A percentile compares a stretch with the other conserved stretches of the same genome.
phyloP scores from a whole-genome alignment of 2,888 invertebrate genomes.

The Pollenia labialis region DNA sequence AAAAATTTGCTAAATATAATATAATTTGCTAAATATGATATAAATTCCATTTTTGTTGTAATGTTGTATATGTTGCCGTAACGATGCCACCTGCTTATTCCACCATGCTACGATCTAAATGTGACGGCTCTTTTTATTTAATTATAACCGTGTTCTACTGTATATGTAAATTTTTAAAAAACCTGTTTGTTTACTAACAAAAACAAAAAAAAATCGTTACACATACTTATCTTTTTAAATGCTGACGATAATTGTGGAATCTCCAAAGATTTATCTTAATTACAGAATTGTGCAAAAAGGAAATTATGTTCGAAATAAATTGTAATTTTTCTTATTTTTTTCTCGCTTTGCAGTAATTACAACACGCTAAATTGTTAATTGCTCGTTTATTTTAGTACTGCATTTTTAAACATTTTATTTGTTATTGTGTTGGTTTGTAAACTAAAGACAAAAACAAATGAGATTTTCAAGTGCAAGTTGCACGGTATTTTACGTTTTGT shows the following conservation, averaged over 20 bases:
- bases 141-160: too few relatives aligned
- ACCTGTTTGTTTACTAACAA: neutral
- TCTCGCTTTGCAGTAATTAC: conserved; percentile 1
- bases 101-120: too few relatives aligned
- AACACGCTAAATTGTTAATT: neutral
- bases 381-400: conserved; percentile 20
- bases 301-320: conserved; percentile 27
- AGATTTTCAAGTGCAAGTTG: conserved; percentile 63
- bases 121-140: too few relatives aligned
- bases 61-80: too few relatives aligned
- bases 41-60: too few relatives aligned
- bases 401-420: conserved; percentile 25
- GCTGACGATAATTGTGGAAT: neutral
- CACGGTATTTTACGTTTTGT: conserved; percentile 45
- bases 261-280: conserved; percentile 23
- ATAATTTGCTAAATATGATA: too few relatives aligned
- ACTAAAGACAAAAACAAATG: conserved; percentile 28
- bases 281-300: neutral
- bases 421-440: conserved; percentile 49
- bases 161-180: neutral
- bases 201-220: neutral
- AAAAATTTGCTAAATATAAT: too few relatives aligned
- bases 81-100: too few relatives aligned
- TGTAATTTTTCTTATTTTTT: conserved; percentile 12
- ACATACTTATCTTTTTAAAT: neutral